These are phyloP conservation scores for Drosophila demipolita DNA, from an alignment of 2,888 invertebrate genomes.

Conservation along the genomic window DNA sequence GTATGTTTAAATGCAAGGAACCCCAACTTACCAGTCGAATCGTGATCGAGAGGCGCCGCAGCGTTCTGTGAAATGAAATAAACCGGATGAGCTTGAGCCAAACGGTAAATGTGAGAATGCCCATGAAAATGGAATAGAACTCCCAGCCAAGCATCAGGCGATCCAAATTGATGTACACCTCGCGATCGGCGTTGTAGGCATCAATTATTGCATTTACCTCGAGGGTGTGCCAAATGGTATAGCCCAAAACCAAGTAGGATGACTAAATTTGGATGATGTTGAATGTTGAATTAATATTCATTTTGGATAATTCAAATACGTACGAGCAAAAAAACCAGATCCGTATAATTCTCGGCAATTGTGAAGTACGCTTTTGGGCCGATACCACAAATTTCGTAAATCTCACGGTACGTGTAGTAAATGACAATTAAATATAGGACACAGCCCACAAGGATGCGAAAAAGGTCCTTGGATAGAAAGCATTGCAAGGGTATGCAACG, in stretches of 20 bases:
- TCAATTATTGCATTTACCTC: background rate
- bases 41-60: background rate
- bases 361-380: background rate
- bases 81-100: conserved; percentile 34
- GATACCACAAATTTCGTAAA: background rate
- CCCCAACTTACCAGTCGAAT: conserved; percentile 12
- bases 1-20: background rate
- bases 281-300: too few relatives aligned
- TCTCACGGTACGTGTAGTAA: conserved; percentile 31
- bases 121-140: background rate
- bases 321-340: conserved; percentile 18
- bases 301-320: background rate
- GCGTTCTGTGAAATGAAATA: conserved; percentile 27
- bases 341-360: conserved; percentile 2
- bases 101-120: background rate
- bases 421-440: background rate
- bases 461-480: background rate
- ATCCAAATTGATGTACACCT: conserved; percentile 19
- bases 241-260: conserved; percentile 4
- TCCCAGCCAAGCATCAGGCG: conserved; percentile 3
- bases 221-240: conserved; percentile 26
- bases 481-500: background rate
- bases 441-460: background rate
- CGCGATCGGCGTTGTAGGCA: background rate
- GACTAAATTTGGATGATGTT: background rate